These are phyloP conservation scores for Garra rufa DNA, from an alignment of 2,113 vertebrate species.

Conservation along the genomic window DNA sequence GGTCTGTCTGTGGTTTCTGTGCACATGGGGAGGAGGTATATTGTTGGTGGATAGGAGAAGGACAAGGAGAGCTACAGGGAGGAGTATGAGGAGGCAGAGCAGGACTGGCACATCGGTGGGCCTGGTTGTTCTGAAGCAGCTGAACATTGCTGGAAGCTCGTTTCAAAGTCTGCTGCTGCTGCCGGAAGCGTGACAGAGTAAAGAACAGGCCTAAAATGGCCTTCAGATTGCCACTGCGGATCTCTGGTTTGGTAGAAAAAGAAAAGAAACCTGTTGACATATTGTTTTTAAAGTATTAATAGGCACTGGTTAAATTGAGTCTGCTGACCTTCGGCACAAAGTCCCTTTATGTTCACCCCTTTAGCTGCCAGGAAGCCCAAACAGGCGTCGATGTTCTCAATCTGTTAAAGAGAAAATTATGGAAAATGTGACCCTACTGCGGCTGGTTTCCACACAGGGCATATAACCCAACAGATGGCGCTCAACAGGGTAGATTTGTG, in stretches of 20 bases:
- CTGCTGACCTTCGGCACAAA: slow-evolving; percentile 90
- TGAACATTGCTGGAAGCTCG: slow-evolving; percentile 66
- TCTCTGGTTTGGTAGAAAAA: slow-evolving; percentile 74
- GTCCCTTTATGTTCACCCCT: slow-evolving; percentile 89
- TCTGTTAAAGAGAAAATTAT: slow-evolving; percentile 76
- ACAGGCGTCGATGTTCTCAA: slow-evolving; percentile 90
- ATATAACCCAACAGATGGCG: neutral
- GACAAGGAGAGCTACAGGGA: slow-evolving; percentile 61
- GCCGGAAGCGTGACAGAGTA: slow-evolving; percentile 89
- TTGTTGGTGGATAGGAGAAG: slow-evolving; percentile 32
- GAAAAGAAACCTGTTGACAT: neutral
- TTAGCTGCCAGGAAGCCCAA: slow-evolving; percentile 88
- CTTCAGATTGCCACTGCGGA: slow-evolving; percentile 91
- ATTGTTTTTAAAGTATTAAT: neutral
- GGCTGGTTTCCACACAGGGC: neutral
- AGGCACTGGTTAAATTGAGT: neutral
- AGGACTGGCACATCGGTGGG: slow-evolving; percentile 67
- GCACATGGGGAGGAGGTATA: slow-evolving; percentile 65
- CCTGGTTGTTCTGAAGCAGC: slow-evolving; percentile 18
- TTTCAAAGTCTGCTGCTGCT: slow-evolving; percentile 85
- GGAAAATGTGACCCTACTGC: neutral
- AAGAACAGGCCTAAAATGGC: slow-evolving; percentile 91
- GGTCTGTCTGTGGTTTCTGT: slow-evolving; percentile 81
- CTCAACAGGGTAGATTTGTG: slow-evolving; percentile 1
- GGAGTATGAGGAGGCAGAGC: slow-evolving; percentile 58